Evolutionary conservation across 2,888 invertebrate genomes (phyloP).

Genomic region (Fragum sueziense): DNA sequence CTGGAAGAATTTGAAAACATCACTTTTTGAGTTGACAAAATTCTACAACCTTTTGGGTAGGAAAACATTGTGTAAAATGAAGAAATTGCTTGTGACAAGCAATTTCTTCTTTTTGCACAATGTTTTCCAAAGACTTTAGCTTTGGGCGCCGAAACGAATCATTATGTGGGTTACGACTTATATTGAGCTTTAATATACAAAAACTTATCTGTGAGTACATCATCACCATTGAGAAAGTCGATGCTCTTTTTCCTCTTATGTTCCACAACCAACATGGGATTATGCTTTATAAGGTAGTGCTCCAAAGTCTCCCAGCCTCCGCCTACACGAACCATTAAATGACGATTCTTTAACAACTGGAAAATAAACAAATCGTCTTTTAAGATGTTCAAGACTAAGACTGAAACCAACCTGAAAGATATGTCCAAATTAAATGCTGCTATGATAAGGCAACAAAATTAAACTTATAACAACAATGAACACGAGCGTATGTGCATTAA

Average conservation of each 20-base stretch:
- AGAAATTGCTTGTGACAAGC: too few species aligned
- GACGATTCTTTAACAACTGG: slow-evolving; percentile 91
- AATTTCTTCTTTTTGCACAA: too few species aligned
- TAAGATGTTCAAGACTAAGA: background rate
- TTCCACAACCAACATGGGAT: slow-evolving; percentile 87
- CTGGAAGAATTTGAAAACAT: too few species aligned
- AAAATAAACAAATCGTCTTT: slow-evolving; percentile 65
- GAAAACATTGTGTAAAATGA: too few species aligned
- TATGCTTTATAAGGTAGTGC: slow-evolving; percentile 87
- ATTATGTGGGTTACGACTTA: slow-evolving; percentile 33
- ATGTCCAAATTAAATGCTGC: background rate
- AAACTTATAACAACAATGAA: too few species aligned
- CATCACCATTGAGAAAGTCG: slow-evolving; percentile 57
- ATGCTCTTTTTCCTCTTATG: slow-evolving; percentile 64
- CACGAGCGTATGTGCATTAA: too few species aligned
- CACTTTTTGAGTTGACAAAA: too few species aligned
- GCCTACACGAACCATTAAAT: slow-evolving; percentile 79
- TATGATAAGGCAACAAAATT: too few species aligned
- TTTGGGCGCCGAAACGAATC: too few species aligned
- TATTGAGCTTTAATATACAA: slow-evolving; percentile 72
- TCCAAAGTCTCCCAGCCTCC: slow-evolving; percentile 80
- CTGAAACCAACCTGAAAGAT: background rate
- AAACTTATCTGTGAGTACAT: slow-evolving; percentile 65
- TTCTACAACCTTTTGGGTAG: too few species aligned
- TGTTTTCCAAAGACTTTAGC: too few species aligned